These are phyloP conservation scores for Hozukius guyotensis DNA, from an alignment of 2,797 vertebrate species.

Conservation along the genomic window DNA sequence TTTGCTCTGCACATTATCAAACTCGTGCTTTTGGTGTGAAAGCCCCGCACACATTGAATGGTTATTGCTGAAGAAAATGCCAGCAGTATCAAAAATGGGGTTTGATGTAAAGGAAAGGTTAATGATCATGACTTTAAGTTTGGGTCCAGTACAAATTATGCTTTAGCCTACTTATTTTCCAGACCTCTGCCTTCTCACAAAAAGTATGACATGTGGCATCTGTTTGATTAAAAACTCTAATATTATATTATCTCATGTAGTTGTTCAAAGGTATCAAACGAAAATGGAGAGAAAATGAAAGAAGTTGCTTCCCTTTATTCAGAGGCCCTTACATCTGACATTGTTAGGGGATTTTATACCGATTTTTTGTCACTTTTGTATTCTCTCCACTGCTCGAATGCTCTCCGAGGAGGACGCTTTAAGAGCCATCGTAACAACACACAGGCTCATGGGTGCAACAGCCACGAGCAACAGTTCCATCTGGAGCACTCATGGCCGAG, in stretches of 20 bases:
- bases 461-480: slow-evolving; percentile 32
- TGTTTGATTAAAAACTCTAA: background rate
- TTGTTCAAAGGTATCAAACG: background rate
- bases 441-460: slow-evolving; percentile 33
- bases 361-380: background rate
- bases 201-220: too few relatives aligned
- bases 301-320: background rate
- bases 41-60: too few relatives aligned
- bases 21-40: too few relatives aligned
- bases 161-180: background rate
- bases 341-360: slow-evolving; percentile 7
- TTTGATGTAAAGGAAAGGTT: too few relatives aligned
- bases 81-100: too few relatives aligned
- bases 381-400: background rate
- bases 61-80: too few relatives aligned
- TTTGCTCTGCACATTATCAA: too few relatives aligned
- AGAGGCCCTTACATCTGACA: background rate
- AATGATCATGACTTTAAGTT: background rate
- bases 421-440: slow-evolving; percentile 3
- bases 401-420: background rate
- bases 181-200: background rate
- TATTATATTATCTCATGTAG: background rate
- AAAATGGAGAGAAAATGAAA: background rate
- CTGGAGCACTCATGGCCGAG: slow-evolving; percentile 26
- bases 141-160: background rate